Percentiles rank a stretch among this genome's conserved stretches.
These are phyloP conservation scores for Odontothrips loti DNA, from an alignment of 2,888 invertebrate genomes.

Conservation along the genomic window DNA sequence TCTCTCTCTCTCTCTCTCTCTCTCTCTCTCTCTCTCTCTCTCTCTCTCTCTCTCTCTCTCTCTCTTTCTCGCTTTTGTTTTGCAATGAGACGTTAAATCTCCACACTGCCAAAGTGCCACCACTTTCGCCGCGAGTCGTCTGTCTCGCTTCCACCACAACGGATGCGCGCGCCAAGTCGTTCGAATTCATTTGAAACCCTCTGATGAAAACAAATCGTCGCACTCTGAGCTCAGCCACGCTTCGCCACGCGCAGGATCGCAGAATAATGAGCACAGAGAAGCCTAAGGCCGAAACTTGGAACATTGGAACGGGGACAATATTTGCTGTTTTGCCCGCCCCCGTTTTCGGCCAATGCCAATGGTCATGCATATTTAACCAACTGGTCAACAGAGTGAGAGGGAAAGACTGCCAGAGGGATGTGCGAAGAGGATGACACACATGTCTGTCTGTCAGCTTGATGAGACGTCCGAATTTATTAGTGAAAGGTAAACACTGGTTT, in stretches of 20 bases:
- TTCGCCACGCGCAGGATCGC: no score
- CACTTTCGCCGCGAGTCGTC: neutral
- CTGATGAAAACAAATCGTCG: no score
- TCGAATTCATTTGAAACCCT: no score
- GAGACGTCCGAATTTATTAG: neutral
- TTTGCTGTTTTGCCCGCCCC: neutral
- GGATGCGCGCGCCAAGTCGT: neutral
- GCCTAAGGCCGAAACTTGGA: no score
- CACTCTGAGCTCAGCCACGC: no score
- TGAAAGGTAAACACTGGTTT: neutral
- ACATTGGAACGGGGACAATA: no score
- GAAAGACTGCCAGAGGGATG: no score
- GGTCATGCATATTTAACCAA: no score
- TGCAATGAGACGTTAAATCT: slow-evolving; percentile 1
- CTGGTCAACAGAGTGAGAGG: no score
- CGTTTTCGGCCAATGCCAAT: neutral
- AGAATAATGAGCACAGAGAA: no score
- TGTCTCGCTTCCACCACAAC: neutral
- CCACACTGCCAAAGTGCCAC: neutral
- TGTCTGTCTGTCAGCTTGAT: neutral
- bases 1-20: neutral
- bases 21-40: neutral
- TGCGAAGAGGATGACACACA: no score
- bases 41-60: neutral
- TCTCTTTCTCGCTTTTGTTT: neutral